A percentile compares a stretch with the other conserved stretches of the same genome.
These are phyloP conservation scores for Toxotes lorentzi DNA, from an alignment of 2,797 vertebrate genomes.

Conservation along the genomic window DNA sequence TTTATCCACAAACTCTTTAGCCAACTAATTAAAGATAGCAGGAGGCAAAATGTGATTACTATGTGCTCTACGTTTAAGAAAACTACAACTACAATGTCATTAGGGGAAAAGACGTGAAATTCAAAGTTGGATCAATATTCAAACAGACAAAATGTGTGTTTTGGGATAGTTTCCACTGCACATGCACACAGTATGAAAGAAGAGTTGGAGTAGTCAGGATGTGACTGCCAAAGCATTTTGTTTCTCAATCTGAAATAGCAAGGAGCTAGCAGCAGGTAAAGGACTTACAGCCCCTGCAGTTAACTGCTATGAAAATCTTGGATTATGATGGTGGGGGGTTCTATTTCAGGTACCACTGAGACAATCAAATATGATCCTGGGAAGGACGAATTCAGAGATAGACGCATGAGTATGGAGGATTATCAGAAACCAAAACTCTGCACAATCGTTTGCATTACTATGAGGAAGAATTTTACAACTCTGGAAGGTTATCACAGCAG, in stretches of 20 bases:
- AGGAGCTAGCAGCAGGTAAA: slow-evolving; percentile 32
- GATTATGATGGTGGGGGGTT: neutral
- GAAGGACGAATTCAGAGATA: neutral
- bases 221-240: slow-evolving; percentile 20
- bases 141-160: slow-evolving; percentile 33
- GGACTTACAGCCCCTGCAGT: neutral
- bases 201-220: neutral
- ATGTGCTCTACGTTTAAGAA: slow-evolving; percentile 52
- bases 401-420: neutral
- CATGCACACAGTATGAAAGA: neutral
- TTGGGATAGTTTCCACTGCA: slow-evolving; percentile 3
- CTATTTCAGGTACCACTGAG: slow-evolving; percentile 1
- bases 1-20: slow-evolving; percentile 70
- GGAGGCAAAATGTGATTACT: slow-evolving; percentile 61
- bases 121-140: slow-evolving; percentile 40
- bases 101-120: slow-evolving; percentile 26
- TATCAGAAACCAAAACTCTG: neutral
- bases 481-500: neutral
- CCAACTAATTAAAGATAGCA: slow-evolving; percentile 75
- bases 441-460: neutral
- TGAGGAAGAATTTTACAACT: neutral
- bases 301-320: slow-evolving; percentile 1
- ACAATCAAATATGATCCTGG: slow-evolving; percentile 21
- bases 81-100: slow-evolving; percentile 58
- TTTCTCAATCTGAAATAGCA: slow-evolving; percentile 25